Evolutionary conservation across 2,888 invertebrate species (phyloP).

Genomic region (Chaetogeoica ovagalla): DNA sequence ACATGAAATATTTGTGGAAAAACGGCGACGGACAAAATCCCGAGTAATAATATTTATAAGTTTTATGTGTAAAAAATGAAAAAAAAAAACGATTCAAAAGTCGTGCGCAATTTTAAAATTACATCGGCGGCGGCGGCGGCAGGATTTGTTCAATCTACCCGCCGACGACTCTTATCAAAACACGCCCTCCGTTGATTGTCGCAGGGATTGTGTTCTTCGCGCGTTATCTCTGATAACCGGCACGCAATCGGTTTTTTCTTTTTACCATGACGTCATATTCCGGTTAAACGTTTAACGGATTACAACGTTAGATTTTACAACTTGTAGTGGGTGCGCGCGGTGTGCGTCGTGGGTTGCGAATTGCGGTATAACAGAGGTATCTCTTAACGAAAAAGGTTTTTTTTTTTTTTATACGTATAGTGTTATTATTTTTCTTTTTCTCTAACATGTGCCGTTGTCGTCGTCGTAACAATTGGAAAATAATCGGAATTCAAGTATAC

Average conservation of each 20-base stretch:
- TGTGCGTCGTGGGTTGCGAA: background rate
- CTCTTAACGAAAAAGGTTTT: background rate
- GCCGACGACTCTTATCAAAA: too few relatives aligned
- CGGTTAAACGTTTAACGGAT: slow-evolving; percentile 1
- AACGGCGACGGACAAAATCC: too few relatives aligned
- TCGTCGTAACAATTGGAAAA: background rate
- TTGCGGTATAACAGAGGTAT: too few relatives aligned
- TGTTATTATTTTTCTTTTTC: background rate
- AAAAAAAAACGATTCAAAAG: too few relatives aligned
- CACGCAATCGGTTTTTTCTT: background rate
- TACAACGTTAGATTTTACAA: background rate
- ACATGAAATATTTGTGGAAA: too few relatives aligned
- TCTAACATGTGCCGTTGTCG: slow-evolving; percentile 29
- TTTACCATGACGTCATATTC: background rate
- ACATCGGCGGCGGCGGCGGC: too few relatives aligned
- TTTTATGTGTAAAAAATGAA: too few relatives aligned
- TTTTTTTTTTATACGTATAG: background rate
- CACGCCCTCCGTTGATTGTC: too few relatives aligned
- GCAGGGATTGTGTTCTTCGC: too few relatives aligned
- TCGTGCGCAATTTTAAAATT: too few relatives aligned
- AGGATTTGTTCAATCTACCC: too few relatives aligned
- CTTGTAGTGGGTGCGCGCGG: background rate
- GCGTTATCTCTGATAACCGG: background rate
- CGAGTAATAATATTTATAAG: too few relatives aligned
- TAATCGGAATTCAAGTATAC: background rate